Evolutionary conservation across 2,888 invertebrate species (phyloP).

Genomic region (Leistus spinibarbis): DNA sequence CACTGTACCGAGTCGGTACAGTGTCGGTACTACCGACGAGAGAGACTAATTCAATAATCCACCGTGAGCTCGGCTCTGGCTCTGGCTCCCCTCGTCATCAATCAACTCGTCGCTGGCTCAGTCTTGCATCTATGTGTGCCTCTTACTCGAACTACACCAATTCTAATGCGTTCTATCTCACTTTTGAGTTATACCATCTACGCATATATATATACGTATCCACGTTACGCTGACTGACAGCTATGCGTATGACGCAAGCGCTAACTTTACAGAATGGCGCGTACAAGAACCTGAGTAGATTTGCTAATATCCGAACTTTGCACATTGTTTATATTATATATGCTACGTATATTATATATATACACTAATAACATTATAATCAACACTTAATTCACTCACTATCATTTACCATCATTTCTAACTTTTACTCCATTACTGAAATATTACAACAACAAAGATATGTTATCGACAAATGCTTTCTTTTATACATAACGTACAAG

Average conservation of each 20-base stretch:
- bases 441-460: too few species aligned
- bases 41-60: conserved; percentile 50
- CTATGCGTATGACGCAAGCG: not conserved
- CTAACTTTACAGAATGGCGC: not conserved
- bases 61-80: conserved; percentile 24
- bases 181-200: not conserved
- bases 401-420: too few species aligned
- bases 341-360: too few species aligned
- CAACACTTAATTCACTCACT: too few species aligned
- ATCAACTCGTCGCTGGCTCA: conserved; percentile 45
- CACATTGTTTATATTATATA: too few species aligned
- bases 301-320: too few species aligned
- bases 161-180: not conserved
- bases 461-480: too few species aligned
- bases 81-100: conserved; percentile 43
- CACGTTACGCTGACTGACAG: not conserved
- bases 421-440: too few species aligned
- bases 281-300: not conserved
- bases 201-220: not conserved
- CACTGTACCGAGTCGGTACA: too few species aligned
- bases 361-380: too few species aligned
- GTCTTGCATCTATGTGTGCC: not conserved
- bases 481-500: too few species aligned
- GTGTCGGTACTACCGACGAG: too few species aligned
- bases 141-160: not conserved